Base-by-base conservation (phyloP, 2,797 vertebrate genomes). In the Jordanella pulchra region DNA sequence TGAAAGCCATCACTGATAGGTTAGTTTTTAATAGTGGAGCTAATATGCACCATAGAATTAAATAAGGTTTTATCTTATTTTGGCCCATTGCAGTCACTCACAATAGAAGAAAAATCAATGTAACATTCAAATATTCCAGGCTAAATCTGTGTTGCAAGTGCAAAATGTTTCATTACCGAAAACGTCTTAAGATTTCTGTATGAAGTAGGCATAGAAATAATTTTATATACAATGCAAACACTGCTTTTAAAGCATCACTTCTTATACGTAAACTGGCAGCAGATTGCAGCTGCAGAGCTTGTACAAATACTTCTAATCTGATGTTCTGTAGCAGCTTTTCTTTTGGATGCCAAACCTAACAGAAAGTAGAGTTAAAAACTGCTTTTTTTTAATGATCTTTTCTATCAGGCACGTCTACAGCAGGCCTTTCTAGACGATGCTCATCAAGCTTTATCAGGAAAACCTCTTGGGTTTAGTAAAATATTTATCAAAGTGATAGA, bases 121-220 rank as follows among this genome's bases (percentile, higher is more conserved):
- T 25, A 47, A 87, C 87, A 89, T 88, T 90, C 80, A 88, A 54
- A 83, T 63, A 70, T 71, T 72, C 87, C 79, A 75, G 69, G 77
- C 61, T 55, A 50, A 73, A 72, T 65, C 27, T 54, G 75, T 21
- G 72, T 21, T 85, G 80, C 89, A 91, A 90, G 90, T 92, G 89
- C 90, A 86, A 91, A 83, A 85, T 39, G 42, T 23, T 39, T 73
- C 69, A 76, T 75, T 65, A 82, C 78, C 83, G 81, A 76, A 84
- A 91, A 82, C n/a, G 7, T 76, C 72, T 67, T 23, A 77, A 67
- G 78, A 71, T 48, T 65, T 66, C 72, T 53, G 1, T 72, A 71
- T 68, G 14, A 82, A 73, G 66, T 76, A 73, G 86, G 85, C 85
- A 90, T 87, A 89, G 85, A 65, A 87, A 85, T 27, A 58, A 71